A percentile compares a stretch with the other conserved stretches of the same genome.
Evolutionary conservation across 2,888 invertebrate genomes (phyloP).

Genomic region (Cephus pulcher): DNA sequence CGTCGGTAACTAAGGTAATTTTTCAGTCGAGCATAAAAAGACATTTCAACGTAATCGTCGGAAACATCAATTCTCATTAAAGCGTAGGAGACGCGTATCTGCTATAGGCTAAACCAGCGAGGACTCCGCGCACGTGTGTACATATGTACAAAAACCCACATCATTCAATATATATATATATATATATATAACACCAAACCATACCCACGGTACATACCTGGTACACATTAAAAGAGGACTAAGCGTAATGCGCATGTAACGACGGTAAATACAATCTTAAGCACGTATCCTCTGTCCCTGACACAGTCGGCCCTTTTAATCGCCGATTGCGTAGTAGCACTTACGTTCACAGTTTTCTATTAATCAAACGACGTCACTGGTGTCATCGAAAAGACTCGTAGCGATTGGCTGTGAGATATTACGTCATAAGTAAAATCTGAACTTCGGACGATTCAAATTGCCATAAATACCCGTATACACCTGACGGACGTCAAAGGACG

Average conservation of each 20-base stretch:
- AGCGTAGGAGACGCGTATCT: conserved; percentile 49
- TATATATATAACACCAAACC: not conserved
- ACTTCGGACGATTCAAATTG: not conserved
- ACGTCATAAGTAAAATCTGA: not conserved
- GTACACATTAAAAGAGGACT: conserved; percentile 1
- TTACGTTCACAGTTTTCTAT: not conserved
- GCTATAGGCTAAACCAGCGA: conserved; percentile 31
- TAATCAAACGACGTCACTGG: not conserved
- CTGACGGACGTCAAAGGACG: not conserved
- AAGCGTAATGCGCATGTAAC: not conserved
- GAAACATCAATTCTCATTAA: conserved; percentile 60
- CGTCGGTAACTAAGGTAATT: conserved; percentile 30
- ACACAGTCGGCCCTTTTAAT: conserved; percentile 34
- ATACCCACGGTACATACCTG: not conserved
- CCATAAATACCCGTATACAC: not conserved
- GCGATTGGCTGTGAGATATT: not conserved
- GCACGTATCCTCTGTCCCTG: conserved; percentile 32
- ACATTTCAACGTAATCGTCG: conserved; percentile 55
- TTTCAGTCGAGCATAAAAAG: conserved; percentile 34
- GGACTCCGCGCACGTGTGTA: not conserved
- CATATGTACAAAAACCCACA: not conserved
- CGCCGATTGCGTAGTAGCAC: conserved; percentile 5
- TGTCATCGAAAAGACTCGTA: not conserved
- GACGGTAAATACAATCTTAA: not conserved
- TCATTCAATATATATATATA: not conserved